Evolutionary conservation across 2,888 invertebrate genomes (phyloP), one percentile per base, ranked within the genome.

Genomic region (Nesidiocoris tenuis): DNA sequence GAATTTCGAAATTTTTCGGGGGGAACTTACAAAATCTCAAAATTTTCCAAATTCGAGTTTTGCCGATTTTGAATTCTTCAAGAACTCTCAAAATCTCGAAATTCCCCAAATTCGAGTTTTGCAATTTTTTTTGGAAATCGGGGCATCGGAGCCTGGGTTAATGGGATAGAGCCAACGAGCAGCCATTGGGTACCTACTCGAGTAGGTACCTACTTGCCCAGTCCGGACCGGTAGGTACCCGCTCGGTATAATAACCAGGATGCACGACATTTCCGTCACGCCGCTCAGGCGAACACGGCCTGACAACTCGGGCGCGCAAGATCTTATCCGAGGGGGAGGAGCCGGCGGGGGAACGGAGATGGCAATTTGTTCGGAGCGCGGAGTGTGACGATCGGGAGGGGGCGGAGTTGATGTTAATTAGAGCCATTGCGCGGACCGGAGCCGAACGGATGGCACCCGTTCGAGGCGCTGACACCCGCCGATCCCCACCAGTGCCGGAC

Each of bases 321-420:
- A 65, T 65, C 65, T 65, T 65, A 65, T 65, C 65, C 19, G 19
- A 17, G 39, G 39, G 39, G 39, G 39, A 7, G 39, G 39, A 3
- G 39, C 3, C 5, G 39, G 12, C 5, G 12, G 39, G 39, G 39
- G 39, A 65, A 39, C 25, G 54, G 17, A 39, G 17, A 24, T 65
- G 17, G 67, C 67, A 67, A 67, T 67, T 67, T 67, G 67, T 67
- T 56, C 67, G 22, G 21, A 39, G 17, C 54, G 21, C 19, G 66
- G 39, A 19, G 39, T 56, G 56, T 7, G 39, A 39, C 39, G 39
- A 39, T 39, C 12, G 39, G n/a, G 39, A 39, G 39, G n/a, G 22
- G 67, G 23, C 21, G 67, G 55, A 67, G 67, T 56, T 67, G 67
- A 67, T 67, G 67, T 67, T 67, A 67, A 67, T 67, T 67, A 67